Conservation (phyloP, 2,888 invertebrate genomes). For the Tachina grossa region DNA sequence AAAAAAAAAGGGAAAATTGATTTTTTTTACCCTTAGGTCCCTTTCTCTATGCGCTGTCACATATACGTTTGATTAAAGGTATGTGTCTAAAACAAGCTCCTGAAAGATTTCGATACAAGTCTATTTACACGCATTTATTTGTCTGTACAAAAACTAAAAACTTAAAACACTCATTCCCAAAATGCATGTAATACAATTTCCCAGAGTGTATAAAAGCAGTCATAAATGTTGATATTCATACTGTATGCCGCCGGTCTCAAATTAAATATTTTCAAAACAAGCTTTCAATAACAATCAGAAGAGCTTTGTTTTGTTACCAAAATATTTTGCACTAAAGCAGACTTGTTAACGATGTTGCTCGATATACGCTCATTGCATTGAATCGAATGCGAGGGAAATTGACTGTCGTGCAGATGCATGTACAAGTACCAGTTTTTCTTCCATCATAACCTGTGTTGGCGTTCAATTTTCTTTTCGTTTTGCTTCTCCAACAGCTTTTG, state of each 20-base stretch:
- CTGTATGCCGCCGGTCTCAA: conserved; percentile 30
- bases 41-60: no score
- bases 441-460: conserved; percentile 44
- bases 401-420: conserved; percentile 32
- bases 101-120: no score
- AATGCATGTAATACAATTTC: conserved; percentile 3
- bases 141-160: neutral
- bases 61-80: no score
- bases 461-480: conserved; percentile 32
- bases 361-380: conserved; percentile 26
- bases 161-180: no score
- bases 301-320: conserved; percentile 46
- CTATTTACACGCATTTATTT: no score
- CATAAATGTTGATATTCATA: neutral
- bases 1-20: no score
- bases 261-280: conserved; percentile 36
- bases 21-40: no score
- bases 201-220: neutral
- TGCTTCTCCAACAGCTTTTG: neutral
- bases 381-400: conserved; percentile 55
- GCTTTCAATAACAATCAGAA: conserved; percentile 17
- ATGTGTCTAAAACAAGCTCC: no score
- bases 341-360: conserved; percentile 48
- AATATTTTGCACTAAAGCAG: conserved; percentile 37
- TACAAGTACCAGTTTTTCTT: conserved; percentile 8